Evolutionary conservation across 2,888 invertebrate genomes (phyloP), one percentile per base, ranked within the genome.

Genomic region (Lagria hirta): DNA sequence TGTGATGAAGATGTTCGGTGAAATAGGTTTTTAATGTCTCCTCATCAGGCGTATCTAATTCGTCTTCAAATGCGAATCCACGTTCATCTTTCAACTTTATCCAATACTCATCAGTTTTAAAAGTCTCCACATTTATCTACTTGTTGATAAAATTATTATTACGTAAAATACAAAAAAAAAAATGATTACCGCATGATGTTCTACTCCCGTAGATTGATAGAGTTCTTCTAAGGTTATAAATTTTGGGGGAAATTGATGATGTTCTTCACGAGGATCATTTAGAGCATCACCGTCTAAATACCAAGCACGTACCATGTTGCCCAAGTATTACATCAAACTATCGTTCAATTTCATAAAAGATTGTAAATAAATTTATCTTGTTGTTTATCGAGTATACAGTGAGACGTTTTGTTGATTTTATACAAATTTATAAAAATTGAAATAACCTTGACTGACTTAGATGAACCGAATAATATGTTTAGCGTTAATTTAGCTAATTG

Each of bases 1-100:
- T 94, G 0, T 86, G 84, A 61, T 97, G 96, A 48, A 96, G 74
- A 71, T 97, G 96, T 64, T 97, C 96, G 1, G 79, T 80, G 62
- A 81, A 95, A 69, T 96, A 95, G 1, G 78, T 80, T 65, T 88
- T 87, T 7, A 93, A 68, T 77, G 88, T 89, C 55, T 83, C 83
- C 49, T 86, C 87, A 60, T 88, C 91, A 66, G 91, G 84, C 1
- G 79, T 77, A 8, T 77, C 81, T 43, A 92, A 82, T 70, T 81
- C 76, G 73, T 93, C 92, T 65, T 88, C 86, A 60, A 86, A 90
- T 0, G 81, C 80, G 65, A 91, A 93, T 1, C 86, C 84, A 36
- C 89, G 76, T 22, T 83, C 76, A 33, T 76, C 72, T 55, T 84
- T 84, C 16, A 93, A 73, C 53, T 82, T 75, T n/a, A 76, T 76